phyloP scores from a whole-genome alignment of 2,113 vertebrate genomes.

The Dipodomys stephensi region DNA sequence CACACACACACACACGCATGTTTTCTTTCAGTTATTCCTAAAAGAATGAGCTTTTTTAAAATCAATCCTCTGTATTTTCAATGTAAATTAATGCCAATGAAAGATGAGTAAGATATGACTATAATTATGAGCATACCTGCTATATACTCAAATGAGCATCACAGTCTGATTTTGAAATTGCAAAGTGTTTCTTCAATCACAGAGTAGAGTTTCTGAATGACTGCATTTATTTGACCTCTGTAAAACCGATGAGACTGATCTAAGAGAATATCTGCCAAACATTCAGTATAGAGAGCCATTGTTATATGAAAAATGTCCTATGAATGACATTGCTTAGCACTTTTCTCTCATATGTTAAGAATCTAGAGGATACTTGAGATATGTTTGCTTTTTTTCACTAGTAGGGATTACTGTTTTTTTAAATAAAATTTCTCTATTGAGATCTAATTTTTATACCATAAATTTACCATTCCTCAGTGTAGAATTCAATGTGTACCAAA shows the following conservation, averaged over 20 bases:
- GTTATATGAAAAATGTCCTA: not conserved
- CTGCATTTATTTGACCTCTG: not conserved
- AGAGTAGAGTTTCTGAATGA: not conserved
- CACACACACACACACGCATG: not conserved
- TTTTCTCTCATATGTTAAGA: slow-evolving; percentile 37
- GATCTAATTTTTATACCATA: not conserved
- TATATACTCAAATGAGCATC: not conserved
- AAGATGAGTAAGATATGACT: not conserved
- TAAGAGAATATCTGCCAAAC: not conserved
- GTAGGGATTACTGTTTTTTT: not conserved
- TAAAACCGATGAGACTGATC: not conserved
- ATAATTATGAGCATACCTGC: not conserved
- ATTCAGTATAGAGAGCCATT: not conserved
- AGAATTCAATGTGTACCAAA: not conserved
- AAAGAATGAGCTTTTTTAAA: not conserved
- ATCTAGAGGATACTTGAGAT: not conserved
- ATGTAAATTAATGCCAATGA: not conserved
- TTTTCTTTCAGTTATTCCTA: not conserved
- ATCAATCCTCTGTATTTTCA: not conserved
- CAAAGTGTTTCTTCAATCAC: not conserved
- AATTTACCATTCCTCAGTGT: not conserved
- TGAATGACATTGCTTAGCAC: not conserved
- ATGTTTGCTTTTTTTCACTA: not conserved
- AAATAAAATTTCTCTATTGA: not conserved
- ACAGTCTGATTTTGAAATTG: slow-evolving; percentile 4